A percentile compares a stretch with the other conserved stretches of the same genome.
phyloP scores from a whole-genome alignment of 2,797 vertebrate species.

The Sternarchorhynchus goeldii region DNA sequence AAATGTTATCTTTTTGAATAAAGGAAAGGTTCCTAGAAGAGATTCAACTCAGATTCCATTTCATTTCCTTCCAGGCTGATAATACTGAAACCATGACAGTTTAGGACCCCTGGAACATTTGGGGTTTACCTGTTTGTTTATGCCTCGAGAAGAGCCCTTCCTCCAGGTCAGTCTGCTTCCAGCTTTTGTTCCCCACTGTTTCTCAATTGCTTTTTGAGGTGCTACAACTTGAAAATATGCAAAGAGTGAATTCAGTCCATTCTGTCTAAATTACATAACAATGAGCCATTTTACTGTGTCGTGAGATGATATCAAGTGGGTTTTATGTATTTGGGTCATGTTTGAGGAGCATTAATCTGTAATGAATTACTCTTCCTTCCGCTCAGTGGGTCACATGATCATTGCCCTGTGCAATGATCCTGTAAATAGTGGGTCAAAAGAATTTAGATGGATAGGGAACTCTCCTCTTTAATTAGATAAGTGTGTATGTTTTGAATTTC shows the following conservation, averaged over 20 bases:
- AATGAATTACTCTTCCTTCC: constrained; percentile 49
- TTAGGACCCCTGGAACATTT: background rate
- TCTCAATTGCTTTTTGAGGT: background rate
- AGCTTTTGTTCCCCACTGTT: background rate
- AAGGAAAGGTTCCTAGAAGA: constrained; percentile 17
- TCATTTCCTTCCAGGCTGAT: background rate
- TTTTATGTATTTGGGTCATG: constrained; percentile 57
- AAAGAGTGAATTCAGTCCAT: constrained; percentile 26
- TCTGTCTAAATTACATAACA: constrained; percentile 17
- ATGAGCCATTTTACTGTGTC: constrained; percentile 38
- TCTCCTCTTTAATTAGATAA: constrained; percentile 28
- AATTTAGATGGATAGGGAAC: constrained; percentile 4
- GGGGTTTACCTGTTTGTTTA: background rate
- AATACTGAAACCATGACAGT: background rate
- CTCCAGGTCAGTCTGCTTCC: background rate
- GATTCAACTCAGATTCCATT: constrained; percentile 15
- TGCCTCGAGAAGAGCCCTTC: background rate
- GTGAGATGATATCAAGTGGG: constrained; percentile 43
- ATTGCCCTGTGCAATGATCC: constrained; percentile 35
- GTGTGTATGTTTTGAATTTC: constrained; percentile 5
- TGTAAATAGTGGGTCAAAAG: constrained; percentile 32
- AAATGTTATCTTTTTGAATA: constrained; percentile 7
- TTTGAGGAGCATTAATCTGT: constrained; percentile 49
- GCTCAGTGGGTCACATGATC: constrained; percentile 39
- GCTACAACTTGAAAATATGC: background rate